These are phyloP conservation scores for Phania funesta DNA, from an alignment of 2,888 invertebrate species.

Conservation along the genomic window DNA sequence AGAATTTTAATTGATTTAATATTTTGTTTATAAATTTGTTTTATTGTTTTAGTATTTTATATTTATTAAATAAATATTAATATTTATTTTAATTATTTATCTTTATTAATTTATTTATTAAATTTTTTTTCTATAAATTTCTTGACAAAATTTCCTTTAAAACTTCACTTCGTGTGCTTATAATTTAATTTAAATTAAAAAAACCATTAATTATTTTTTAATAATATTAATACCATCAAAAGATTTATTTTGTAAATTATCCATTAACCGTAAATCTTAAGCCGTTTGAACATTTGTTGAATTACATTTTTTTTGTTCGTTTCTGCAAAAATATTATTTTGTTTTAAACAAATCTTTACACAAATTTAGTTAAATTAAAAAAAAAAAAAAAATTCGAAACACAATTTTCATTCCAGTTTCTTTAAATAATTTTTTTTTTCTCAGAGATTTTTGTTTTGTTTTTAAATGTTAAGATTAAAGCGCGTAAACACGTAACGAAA, in stretches of 20 bases:
- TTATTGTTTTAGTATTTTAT: too few species aligned
- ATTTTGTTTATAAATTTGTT: too few species aligned
- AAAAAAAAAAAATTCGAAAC: too few species aligned
- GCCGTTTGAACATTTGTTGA: conserved; percentile 35
- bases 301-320: neutral
- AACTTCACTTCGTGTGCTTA: neutral
- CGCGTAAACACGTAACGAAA: conserved; percentile 67
- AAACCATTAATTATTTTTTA: conserved; percentile 24
- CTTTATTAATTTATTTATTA: neutral
- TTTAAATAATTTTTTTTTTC: conserved; percentile 39
- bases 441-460: conserved; percentile 36
- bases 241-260: conserved; percentile 25
- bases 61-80: too few species aligned
- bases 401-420: conserved; percentile 17
- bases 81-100: neutral
- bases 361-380: conserved; percentile 2
- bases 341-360: conserved; percentile 29
- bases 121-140: neutral
- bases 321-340: neutral
- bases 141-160: neutral
- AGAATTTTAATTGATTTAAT: too few species aligned
- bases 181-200: neutral
- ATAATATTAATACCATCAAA: conserved; percentile 45
- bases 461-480: conserved; percentile 61
- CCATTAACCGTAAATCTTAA: conserved; percentile 23